A percentile compares a stretch with the other conserved stretches of the same genome.
phyloP scores from a whole-genome alignment of 2,797 vertebrate species.

The Borostomias antarcticus region DNA sequence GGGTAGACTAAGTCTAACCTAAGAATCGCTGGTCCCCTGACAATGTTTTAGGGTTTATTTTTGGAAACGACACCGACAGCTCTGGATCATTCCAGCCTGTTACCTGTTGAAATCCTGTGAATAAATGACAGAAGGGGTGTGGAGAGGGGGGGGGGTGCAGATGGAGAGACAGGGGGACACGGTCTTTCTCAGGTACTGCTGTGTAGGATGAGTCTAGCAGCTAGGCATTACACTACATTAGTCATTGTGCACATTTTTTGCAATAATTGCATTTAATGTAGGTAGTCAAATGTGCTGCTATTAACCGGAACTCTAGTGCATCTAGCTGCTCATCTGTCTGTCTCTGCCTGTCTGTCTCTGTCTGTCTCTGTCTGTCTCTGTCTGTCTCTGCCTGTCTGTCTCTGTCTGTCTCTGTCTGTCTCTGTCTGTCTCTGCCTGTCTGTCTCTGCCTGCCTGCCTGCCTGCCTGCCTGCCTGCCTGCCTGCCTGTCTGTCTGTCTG shows the following conservation, averaged over 20 bases:
- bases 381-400: not conserved
- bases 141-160: not conserved
- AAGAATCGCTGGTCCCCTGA: conserved; percentile 1
- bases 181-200: no score
- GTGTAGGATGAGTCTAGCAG: no score
- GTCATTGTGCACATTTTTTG: no score
- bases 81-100: not conserved
- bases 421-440: not conserved
- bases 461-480: not conserved
- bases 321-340: no score
- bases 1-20: conserved; percentile 13
- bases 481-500: not conserved
- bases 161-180: not conserved
- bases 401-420: no score
- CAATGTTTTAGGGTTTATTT: not conserved
- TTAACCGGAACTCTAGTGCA: no score
- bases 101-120: not conserved
- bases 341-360: not conserved
- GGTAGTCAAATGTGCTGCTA: no score
- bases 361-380: no score
- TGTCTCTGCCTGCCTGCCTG: not conserved
- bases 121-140: not conserved
- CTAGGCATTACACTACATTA: no score
- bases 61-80: not conserved
- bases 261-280: no score